phyloP scores from a whole-genome alignment of 2,888 invertebrate species.

The Caenorhabditis angaria region DNA sequence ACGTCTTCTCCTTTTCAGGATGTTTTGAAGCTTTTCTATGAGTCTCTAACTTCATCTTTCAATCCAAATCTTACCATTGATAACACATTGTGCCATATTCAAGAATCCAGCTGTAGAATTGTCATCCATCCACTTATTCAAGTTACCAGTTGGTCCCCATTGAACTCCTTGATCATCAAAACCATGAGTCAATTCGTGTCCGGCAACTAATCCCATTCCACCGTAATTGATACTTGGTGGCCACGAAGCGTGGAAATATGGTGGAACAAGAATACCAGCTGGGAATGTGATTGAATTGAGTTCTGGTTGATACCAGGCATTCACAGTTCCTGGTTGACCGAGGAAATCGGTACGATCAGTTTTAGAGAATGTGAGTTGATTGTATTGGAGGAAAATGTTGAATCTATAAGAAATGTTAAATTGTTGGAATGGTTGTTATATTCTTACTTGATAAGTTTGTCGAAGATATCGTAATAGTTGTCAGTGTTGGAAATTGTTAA shows the following conservation, averaged over 20 bases:
- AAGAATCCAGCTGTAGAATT: slow-evolving; percentile 50
- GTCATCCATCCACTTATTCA: slow-evolving; percentile 58
- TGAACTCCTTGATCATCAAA: slow-evolving; percentile 82
- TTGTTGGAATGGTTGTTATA: background rate
- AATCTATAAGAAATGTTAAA: slow-evolving; percentile 33
- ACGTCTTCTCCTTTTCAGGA: too few relatives aligned
- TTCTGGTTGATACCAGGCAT: slow-evolving; percentile 68
- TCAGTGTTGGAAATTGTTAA: slow-evolving; percentile 35
- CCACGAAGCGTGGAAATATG: slow-evolving; percentile 63
- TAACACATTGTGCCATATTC: slow-evolving; percentile 60
- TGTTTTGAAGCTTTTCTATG: too few relatives aligned
- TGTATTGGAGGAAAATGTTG: slow-evolving; percentile 50
- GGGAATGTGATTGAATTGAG: slow-evolving; percentile 70
- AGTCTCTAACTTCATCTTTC: too few relatives aligned
- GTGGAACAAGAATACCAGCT: slow-evolving; percentile 65
- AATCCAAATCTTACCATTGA: slow-evolving; percentile 30
- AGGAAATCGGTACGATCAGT: slow-evolving; percentile 62
- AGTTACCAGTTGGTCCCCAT: slow-evolving; percentile 60
- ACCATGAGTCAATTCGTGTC: slow-evolving; percentile 91
- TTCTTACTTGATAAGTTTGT: slow-evolving; percentile 37
- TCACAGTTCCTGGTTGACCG: slow-evolving; percentile 63
- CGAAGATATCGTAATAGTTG: slow-evolving; percentile 52
- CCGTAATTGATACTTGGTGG: slow-evolving; percentile 78
- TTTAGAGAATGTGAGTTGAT: slow-evolving; percentile 34
- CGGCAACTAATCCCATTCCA: slow-evolving; percentile 97